A percentile compares a stretch with the other conserved stretches of the same genome.
These are phyloP conservation scores for Drosophila arawakana DNA, from an alignment of 1,140 invertebrate species.

Conservation along the genomic window DNA sequence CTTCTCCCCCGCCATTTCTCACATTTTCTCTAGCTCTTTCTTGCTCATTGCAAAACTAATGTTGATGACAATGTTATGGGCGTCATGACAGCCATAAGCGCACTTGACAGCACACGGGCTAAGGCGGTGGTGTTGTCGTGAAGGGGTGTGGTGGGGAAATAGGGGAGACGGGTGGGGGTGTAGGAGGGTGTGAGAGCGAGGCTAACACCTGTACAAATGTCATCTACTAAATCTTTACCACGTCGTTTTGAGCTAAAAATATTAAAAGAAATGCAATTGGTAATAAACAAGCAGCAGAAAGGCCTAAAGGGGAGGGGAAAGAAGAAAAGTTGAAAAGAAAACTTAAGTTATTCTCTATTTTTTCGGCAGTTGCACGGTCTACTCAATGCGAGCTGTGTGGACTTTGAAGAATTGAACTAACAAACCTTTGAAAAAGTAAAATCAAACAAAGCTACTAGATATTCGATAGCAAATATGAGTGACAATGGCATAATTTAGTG, in stretches of 20 bases:
- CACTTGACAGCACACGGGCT: conserved; percentile 69
- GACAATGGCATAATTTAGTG: too few relatives aligned
- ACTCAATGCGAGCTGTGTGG: too few relatives aligned
- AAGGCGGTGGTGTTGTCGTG: not conserved
- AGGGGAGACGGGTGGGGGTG: not conserved
- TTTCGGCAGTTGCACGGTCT: too few relatives aligned
- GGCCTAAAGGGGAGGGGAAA: not conserved
- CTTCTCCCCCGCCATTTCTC: not conserved
- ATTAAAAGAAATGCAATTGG: conserved; percentile 44
- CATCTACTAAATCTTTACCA: conserved; percentile 10
- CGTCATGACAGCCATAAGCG: conserved; percentile 82
- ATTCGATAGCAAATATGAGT: too few relatives aligned
- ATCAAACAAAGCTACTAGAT: too few relatives aligned
- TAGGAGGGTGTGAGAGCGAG: not conserved
- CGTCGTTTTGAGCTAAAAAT: conserved; percentile 43
- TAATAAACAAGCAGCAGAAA: conserved; percentile 4
- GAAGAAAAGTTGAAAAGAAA: not conserved
- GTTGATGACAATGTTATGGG: conserved; percentile 83
- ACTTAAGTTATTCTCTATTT: too few relatives aligned
- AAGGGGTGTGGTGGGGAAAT: not conserved
- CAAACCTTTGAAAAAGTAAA: too few relatives aligned
- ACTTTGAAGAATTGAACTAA: too few relatives aligned
- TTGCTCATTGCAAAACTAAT: conserved; percentile 66
- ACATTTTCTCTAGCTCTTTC: not conserved
- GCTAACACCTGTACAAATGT: conserved; percentile 58